Percentiles rank a stretch among this genome's conserved stretches.
phyloP scores from a whole-genome alignment of 2,797 vertebrate genomes.

The Eulemur albifrons region DNA sequence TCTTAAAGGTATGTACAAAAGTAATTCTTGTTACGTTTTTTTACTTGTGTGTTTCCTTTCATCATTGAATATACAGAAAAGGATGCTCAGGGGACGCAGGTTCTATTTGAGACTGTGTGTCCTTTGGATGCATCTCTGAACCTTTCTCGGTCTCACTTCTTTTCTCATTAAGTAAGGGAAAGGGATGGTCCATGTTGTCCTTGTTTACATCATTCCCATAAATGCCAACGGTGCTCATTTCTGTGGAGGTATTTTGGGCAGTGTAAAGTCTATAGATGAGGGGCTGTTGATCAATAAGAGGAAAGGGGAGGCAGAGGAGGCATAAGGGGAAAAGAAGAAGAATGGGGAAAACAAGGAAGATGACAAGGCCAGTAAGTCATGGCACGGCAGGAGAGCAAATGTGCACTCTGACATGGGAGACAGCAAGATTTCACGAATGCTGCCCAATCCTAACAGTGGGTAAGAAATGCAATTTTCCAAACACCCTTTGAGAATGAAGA shows the following conservation, averaged over 20 bases:
- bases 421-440: not conserved
- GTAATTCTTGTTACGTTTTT: not conserved
- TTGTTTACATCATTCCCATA: not conserved
- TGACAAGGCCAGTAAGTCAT: not conserved
- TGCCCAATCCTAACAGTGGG: not conserved
- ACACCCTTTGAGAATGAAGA: constrained; percentile 42
- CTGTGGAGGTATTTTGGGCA: not conserved
- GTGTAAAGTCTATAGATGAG: not conserved
- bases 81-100: not conserved
- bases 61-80: not conserved
- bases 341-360: not conserved
- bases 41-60: not conserved
- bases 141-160: not conserved
- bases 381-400: not conserved
- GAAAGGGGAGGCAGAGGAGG: not conserved
- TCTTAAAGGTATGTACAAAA: not conserved
- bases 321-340: not conserved
- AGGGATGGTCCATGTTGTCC: not conserved
- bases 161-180: not conserved
- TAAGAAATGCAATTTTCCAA: constrained; percentile 14
- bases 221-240: not conserved
- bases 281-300: not conserved
- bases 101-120: not conserved
- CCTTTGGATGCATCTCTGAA: not conserved
- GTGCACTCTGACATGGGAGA: not conserved